These are phyloP conservation scores for Lepidurus couesii DNA, from an alignment of 1,140 invertebrate genomes.

Conservation along the genomic window DNA sequence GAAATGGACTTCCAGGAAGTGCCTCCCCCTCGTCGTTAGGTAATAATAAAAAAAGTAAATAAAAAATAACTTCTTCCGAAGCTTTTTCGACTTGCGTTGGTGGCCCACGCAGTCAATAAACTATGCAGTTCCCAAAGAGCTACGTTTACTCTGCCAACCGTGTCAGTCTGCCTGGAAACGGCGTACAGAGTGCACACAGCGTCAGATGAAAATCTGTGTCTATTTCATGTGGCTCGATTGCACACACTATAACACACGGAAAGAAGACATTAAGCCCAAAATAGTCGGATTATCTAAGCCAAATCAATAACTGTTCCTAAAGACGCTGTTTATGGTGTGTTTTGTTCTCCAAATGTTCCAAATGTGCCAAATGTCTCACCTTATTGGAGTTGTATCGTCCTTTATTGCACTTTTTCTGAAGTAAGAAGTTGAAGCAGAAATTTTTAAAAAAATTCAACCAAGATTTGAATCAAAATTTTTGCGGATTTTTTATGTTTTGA, in stretches of 20 bases:
- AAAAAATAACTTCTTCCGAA: not conserved
- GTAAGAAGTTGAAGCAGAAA: too few relatives aligned
- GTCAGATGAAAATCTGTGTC: not conserved
- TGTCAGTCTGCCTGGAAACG: not conserved
- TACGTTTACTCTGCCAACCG: not conserved
- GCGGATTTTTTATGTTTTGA: too few relatives aligned
- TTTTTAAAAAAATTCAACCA: too few relatives aligned
- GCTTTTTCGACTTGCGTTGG: not conserved
- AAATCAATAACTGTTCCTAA: too few relatives aligned
- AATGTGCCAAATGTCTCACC: too few relatives aligned
- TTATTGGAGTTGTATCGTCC: too few relatives aligned
- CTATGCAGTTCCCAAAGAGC: slow-evolving; percentile 6
- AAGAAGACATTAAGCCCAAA: not conserved
- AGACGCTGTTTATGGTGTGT: too few relatives aligned
- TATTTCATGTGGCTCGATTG: not conserved
- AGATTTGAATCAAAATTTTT: too few relatives aligned
- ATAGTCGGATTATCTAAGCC: too few relatives aligned
- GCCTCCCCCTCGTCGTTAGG: not conserved
- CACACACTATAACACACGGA: not conserved
- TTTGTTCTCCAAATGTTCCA: too few relatives aligned
- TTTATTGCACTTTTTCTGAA: too few relatives aligned
- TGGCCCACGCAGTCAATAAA: slow-evolving; percentile 11
- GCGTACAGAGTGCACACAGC: not conserved
- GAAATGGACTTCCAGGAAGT: not conserved
- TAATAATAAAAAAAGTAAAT: too few relatives aligned